Percentiles rank a stretch among this genome's conserved stretches.
Conservation (phyloP, 2,113 vertebrate species). For the Mesocricetus auratus region DNA sequence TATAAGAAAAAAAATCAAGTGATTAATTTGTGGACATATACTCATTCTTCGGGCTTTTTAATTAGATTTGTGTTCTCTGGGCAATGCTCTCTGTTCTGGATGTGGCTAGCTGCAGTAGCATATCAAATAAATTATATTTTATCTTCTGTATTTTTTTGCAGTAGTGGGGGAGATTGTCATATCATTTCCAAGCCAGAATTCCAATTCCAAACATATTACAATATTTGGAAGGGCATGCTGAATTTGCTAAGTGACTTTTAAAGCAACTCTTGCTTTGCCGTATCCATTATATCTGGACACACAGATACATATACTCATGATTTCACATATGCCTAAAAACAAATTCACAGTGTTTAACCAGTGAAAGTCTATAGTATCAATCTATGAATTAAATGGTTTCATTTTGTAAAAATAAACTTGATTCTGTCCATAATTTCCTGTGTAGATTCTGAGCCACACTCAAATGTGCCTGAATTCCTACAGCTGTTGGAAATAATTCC, state of each 20-base stretch:
- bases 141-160: background rate
- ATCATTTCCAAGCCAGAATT: background rate
- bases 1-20: background rate
- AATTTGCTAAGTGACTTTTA: constrained; percentile 62
- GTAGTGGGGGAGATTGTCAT: background rate
- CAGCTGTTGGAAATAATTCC: background rate
- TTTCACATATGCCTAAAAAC: background rate
- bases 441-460: background rate
- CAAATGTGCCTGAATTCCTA: background rate
- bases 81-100: background rate
- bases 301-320: background rate
- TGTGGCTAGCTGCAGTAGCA: constrained; percentile 52
- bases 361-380: background rate
- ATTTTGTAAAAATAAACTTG: background rate
- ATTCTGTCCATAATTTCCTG: background rate
- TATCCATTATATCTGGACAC: background rate
- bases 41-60: constrained; percentile 73
- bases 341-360: constrained; percentile 15
- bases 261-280: background rate
- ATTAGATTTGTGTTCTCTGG: constrained; percentile 66
- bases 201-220: constrained; percentile 49
- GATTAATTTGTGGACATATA: background rate
- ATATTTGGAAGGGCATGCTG: constrained; percentile 66
- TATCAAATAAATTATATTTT: constrained; percentile 79
- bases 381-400: constrained; percentile 41